These are phyloP conservation scores for Calosoma granatense DNA, from an alignment of 1,140 invertebrate genomes.

Conservation along the genomic window DNA sequence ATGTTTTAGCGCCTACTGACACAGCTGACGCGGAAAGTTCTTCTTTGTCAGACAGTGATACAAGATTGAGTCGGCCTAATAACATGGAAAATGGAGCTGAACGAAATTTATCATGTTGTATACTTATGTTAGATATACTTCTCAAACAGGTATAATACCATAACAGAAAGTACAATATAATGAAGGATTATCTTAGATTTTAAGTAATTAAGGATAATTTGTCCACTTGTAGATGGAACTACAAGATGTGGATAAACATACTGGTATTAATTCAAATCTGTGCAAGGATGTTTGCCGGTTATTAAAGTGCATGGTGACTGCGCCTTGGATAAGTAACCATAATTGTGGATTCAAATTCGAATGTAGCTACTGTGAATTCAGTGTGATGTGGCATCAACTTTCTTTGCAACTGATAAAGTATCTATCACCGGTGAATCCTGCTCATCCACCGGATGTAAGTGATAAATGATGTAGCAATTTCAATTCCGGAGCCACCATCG, in stretches of 20 bases:
- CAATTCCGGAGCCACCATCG: too few relatives aligned
- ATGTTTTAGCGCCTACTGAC: slow-evolving; percentile 44
- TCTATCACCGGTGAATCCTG: slow-evolving; percentile 61
- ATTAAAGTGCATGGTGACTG: slow-evolving; percentile 71
- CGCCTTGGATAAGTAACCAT: slow-evolving; percentile 64
- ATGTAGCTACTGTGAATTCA: slow-evolving; percentile 85
- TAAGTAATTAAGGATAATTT: too few relatives aligned
- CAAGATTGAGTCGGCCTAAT: slow-evolving; percentile 44
- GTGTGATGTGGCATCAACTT: slow-evolving; percentile 88
- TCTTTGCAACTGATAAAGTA: slow-evolving; percentile 69
- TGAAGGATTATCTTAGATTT: neutral
- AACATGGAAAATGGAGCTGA: slow-evolving; percentile 55
- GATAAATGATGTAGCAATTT: slow-evolving; percentile 13
- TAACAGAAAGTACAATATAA: neutral
- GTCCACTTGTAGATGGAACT: slow-evolving; percentile 78
- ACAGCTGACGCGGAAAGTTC: slow-evolving; percentile 60
- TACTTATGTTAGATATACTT: slow-evolving; percentile 92
- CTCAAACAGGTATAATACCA: slow-evolving; percentile 71
- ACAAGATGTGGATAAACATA: slow-evolving; percentile 78
- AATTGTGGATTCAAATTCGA: slow-evolving; percentile 55
- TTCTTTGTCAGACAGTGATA: slow-evolving; percentile 62
- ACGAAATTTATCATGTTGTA: slow-evolving; percentile 82
- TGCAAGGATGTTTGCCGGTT: slow-evolving; percentile 67
- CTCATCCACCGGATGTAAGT: slow-evolving; percentile 68
- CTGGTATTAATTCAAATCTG: slow-evolving; percentile 64